phyloP scores from a whole-genome alignment of 2,797 vertebrate species.

The Crenuchus spilurus region DNA sequence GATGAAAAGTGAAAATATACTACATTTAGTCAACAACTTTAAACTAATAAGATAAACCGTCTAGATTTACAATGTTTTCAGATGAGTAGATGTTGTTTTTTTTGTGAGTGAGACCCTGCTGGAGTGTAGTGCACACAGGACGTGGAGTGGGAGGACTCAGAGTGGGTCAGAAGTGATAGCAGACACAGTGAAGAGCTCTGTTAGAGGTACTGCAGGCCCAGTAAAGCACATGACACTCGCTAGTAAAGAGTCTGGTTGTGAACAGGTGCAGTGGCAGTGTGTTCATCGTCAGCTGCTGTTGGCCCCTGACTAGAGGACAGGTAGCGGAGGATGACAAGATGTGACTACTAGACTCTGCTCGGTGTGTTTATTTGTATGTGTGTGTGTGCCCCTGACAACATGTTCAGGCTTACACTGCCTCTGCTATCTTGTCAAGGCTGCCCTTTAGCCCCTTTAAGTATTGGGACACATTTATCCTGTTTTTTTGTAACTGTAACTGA shows the following conservation, averaged over 20 bases:
- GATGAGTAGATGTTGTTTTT: too few species aligned
- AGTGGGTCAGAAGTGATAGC: neutral
- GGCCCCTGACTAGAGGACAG: slow-evolving; percentile 42
- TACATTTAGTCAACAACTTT: too few species aligned
- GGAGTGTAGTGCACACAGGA: neutral
- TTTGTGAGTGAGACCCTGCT: neutral
- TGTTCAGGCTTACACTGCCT: slow-evolving; percentile 32
- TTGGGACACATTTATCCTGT: too few species aligned
- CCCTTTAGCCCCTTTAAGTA: too few species aligned
- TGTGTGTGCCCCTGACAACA: slow-evolving; percentile 62
- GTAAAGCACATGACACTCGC: slow-evolving; percentile 40
- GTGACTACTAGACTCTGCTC: slow-evolving; percentile 40
- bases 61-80: too few species aligned
- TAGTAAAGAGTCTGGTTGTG: slow-evolving; percentile 48
- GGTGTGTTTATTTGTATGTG: slow-evolving; percentile 36
- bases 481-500: too few species aligned
- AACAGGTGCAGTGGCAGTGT: slow-evolving; percentile 53
- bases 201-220: slow-evolving; percentile 30
- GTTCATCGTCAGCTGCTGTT: slow-evolving; percentile 44
- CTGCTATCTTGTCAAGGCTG: slow-evolving; percentile 39
- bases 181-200: slow-evolving; percentile 31
- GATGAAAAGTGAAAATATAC: too few species aligned
- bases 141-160: neutral
- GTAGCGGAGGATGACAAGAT: slow-evolving; percentile 52
- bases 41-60: too few species aligned